A percentile compares a stretch with the other conserved stretches of the same genome.
These are phyloP conservation scores for Melanophora roralis DNA, from an alignment of 2,888 invertebrate genomes.

Conservation along the genomic window DNA sequence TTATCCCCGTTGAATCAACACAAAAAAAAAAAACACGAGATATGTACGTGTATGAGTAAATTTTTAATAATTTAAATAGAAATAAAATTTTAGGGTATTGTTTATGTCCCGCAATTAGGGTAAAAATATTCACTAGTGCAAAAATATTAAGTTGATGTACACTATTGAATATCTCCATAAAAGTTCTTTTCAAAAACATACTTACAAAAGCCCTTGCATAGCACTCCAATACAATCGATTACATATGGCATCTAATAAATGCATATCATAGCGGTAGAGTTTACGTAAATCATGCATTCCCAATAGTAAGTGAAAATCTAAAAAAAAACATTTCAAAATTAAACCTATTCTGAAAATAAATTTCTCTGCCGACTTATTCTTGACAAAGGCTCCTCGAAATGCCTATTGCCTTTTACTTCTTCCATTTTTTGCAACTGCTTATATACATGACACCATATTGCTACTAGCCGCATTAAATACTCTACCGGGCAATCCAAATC, in stretches of 20 bases:
- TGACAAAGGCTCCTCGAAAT: conserved; percentile 59
- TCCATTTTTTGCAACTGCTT: conserved; percentile 48
- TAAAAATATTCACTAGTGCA: no score
- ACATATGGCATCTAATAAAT: conserved; percentile 54
- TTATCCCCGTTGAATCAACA: no score
- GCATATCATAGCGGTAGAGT: conserved; percentile 32
- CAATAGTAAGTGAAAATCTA: conserved; percentile 54
- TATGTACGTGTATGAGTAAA: no score
- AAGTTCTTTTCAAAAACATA: no score
- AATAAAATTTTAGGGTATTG: no score
- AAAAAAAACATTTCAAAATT: neutral
- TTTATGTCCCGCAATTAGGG: no score
- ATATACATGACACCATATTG: conserved; percentile 50
- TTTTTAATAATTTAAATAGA: no score
- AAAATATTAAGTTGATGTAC: no score
- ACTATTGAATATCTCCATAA: no score
- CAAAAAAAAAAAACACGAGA: no score
- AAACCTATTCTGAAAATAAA: no score
- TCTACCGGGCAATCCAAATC: conserved; percentile 37
- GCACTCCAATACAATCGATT: conserved; percentile 50
- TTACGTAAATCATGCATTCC: conserved; percentile 58
- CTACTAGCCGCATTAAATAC: conserved; percentile 48
- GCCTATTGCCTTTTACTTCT: neutral
- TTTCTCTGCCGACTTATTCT: conserved; percentile 49
- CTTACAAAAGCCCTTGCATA: conserved; percentile 59